Conservation (phyloP, 2,113 vertebrate genomes). For the Rhizomys pruinosus region DNA sequence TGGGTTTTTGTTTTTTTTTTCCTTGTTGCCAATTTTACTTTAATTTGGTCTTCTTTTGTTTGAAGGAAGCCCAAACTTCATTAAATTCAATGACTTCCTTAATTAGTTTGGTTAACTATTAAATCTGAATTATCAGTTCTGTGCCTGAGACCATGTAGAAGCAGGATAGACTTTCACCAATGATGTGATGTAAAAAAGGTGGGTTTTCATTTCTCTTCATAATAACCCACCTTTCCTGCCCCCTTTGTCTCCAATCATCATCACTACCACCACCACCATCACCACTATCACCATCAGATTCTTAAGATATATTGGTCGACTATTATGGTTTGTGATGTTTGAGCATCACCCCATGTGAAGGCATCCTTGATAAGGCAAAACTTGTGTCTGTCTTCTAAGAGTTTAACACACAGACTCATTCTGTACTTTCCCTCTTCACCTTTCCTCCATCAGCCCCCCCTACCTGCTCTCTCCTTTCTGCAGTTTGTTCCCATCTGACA, state of each 20-base stretch:
- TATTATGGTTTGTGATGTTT: background rate
- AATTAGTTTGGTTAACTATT: conserved; percentile 57
- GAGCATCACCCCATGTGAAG: background rate
- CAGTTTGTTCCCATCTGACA: background rate
- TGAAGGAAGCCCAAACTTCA: conserved; percentile 7
- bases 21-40: conserved; percentile 49
- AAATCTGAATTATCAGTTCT: conserved; percentile 51
- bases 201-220: background rate
- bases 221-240: background rate
- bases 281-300: background rate
- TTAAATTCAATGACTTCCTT: conserved; percentile 37
- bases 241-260: background rate
- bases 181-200: background rate
- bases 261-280: too few species aligned
- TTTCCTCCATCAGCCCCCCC: background rate
- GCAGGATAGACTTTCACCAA: background rate
- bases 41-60: conserved; percentile 51
- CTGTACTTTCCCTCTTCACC: background rate
- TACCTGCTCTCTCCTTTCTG: background rate
- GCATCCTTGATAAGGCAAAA: background rate
- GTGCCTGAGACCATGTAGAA: background rate
- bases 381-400: background rate
- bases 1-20: too few species aligned
- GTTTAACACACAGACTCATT: background rate
- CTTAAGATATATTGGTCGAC: background rate